A percentile compares a stretch with the other conserved stretches of the same genome.
Evolutionary conservation across 2,113 vertebrate species (phyloP).

Genomic region (Grus americana): DNA sequence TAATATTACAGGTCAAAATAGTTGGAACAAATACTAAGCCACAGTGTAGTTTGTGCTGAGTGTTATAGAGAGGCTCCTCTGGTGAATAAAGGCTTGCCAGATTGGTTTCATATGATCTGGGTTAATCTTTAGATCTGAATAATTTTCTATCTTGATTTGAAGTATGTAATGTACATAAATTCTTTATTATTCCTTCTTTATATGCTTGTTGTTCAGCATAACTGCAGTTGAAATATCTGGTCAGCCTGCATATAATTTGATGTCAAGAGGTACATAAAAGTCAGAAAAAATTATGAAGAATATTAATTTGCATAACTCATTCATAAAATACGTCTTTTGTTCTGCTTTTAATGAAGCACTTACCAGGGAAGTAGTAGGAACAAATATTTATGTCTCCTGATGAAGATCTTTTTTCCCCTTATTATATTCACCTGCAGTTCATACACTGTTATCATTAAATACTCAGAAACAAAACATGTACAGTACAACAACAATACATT

Average conservation of each 20-base stretch:
- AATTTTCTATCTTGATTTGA: background rate
- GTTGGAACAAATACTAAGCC: background rate
- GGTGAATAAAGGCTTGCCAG: background rate
- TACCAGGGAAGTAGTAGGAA: background rate
- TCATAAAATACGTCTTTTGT: background rate
- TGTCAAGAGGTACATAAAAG: background rate
- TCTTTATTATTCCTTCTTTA: background rate
- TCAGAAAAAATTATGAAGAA: background rate
- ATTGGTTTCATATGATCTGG: background rate
- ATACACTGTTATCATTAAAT: conserved; percentile 56
- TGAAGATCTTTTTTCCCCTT: conserved; percentile 29
- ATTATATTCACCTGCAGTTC: conserved; percentile 35
- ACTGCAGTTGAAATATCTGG: background rate
- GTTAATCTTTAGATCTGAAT: background rate
- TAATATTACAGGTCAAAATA: background rate
- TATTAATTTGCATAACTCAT: background rate
- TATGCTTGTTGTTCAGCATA: background rate
- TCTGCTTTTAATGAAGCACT: conserved; percentile 29
- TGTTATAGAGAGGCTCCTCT: background rate
- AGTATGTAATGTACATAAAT: background rate
- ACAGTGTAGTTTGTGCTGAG: background rate
- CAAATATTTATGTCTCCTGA: conserved; percentile 32
- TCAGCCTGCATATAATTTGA: background rate
- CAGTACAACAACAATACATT: conserved; percentile 53
- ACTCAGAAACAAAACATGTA: conserved; percentile 44